Conservation (phyloP, 2,888 invertebrate species). For the Incurvaria masculella region DNA sequence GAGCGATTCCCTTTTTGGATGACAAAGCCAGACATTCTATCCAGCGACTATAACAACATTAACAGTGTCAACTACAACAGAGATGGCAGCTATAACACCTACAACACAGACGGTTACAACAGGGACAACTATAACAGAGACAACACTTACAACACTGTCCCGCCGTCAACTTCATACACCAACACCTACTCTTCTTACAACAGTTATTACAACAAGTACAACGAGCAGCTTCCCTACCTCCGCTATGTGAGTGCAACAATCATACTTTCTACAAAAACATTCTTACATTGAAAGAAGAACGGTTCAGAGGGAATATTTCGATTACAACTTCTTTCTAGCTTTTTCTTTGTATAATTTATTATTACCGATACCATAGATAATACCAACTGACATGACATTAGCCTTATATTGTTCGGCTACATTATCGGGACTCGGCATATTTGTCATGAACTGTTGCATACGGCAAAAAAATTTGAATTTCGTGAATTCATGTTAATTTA, state of each 20-base stretch:
- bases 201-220: constrained; percentile 28
- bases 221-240: constrained; percentile 64
- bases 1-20: constrained; percentile 83
- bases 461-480: too few relatives aligned
- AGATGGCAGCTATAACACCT: constrained; percentile 12
- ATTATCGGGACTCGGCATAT: too few relatives aligned
- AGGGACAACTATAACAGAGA: constrained; percentile 24
- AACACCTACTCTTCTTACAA: constrained; percentile 24
- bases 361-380: too few relatives aligned
- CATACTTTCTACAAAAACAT: too few relatives aligned
- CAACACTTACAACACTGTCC: constrained; percentile 28
- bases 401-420: too few relatives aligned
- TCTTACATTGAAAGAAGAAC: too few relatives aligned
- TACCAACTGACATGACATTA: too few relatives aligned
- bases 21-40: constrained; percentile 57
- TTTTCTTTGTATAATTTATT: too few relatives aligned
- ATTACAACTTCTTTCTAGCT: too few relatives aligned
- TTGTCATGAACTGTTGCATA: too few relatives aligned
- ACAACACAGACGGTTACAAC: constrained; percentile 15
- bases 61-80: constrained; percentile 20
- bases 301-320: background rate
- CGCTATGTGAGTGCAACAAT: constrained; percentile 59
- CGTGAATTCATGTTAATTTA: too few relatives aligned
- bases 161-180: constrained; percentile 28
- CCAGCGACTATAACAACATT: constrained; percentile 24